Base-by-base conservation (phyloP, 30 jellyfish, hydroid and myxozoan species). In the Morbakka virulenta region DNA sequence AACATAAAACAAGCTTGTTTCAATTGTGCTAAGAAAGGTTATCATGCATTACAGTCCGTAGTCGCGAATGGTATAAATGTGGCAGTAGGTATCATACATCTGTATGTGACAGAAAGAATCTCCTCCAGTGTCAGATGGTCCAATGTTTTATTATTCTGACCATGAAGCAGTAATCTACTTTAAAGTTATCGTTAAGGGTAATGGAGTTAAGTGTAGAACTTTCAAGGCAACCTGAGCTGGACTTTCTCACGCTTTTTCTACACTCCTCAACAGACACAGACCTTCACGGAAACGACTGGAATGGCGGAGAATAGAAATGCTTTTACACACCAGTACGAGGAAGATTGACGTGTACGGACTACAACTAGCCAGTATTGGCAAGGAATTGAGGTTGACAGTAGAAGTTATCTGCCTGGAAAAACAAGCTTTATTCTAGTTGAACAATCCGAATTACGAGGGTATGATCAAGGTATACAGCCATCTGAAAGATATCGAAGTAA, bases 181-280 rank as follows among this genome's bases (percentile, higher is more conserved):
- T 30, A 29, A 65, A n/a, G 62, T 29, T 32, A 49, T 72, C 22
- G 64, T 41, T 33, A 72, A 30, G 31, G 52, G 69, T 13, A 48
- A 74, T 32, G 82, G 86, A 31, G 36, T 75, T 52, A 62, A 30
- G 35, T 75, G 87, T 49, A 77, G 88, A 52, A 83, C 88, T 1
- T 72, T 72, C 49, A 64, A 72, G 14, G 95, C 73, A 30, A 72
- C 87, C 2, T 82, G 95, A 50, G 87, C 95, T 35, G 95, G 95
- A 41, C 57, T 77, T 79, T 72, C 87, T 13, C 74, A 83, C 53
- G 74, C 74, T 11, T 83, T 87, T 13, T 34, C 88, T 47, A 72
- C 21, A 70, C 71, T 83, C 32, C 35, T 73, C 20, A 78, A 83
- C 33, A 28, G 63, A 11, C 47, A 72, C 28, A 51, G 57, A 49